Conservation (phyloP, 2,113 vertebrate species). For the Gavia stellata region DNA sequence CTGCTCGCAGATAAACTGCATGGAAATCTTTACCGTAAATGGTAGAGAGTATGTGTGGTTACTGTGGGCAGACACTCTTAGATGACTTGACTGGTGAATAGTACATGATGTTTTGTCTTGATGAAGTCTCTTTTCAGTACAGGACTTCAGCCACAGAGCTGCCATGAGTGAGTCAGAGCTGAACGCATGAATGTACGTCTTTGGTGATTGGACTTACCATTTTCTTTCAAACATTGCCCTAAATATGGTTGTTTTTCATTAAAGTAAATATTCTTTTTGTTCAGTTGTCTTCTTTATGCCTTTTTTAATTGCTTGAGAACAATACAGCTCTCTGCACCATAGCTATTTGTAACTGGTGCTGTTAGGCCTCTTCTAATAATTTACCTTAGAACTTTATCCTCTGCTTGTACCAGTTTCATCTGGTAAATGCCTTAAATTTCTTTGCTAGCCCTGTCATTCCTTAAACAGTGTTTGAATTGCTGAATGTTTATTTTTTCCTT, state of each 20-base stretch:
- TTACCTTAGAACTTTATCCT: not conserved
- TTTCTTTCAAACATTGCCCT: not conserved
- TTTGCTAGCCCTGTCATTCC: not conserved
- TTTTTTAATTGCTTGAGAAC: not conserved
- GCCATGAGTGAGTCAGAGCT: not conserved
- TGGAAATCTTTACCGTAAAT: slow-evolving; percentile 2
- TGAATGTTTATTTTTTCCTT: too few species aligned
- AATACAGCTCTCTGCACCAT: not conserved
- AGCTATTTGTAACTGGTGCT: not conserved
- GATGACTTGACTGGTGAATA: not conserved
- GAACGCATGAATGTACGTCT: not conserved
- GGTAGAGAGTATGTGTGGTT: not conserved
- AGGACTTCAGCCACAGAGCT: not conserved
- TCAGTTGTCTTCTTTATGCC: not conserved
- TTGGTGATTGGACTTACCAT: not conserved
- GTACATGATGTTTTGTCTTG: slow-evolving; percentile 10
- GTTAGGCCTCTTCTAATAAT: not conserved
- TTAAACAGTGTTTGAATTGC: too few species aligned
- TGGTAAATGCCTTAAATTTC: not conserved
- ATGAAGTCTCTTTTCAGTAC: not conserved
- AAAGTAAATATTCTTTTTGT: not conserved
- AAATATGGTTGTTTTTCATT: not conserved
- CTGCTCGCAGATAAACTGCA: not conserved
- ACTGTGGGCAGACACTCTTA: not conserved
- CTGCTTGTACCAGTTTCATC: not conserved